Conservation (phyloP, 64 coral and sea anemone species). For the Montipora capricornis region DNA sequence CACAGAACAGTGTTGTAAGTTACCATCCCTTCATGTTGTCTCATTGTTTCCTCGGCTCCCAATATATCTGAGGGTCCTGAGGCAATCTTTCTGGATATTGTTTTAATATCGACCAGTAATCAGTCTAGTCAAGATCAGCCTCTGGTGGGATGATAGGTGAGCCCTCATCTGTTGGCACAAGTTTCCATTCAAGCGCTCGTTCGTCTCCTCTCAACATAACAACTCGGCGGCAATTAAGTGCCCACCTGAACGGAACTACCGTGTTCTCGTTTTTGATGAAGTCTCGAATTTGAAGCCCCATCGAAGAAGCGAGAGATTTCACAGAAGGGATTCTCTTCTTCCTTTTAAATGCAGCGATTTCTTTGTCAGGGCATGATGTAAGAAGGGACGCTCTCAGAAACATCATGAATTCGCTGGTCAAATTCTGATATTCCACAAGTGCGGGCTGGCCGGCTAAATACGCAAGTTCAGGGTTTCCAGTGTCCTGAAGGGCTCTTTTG, state of each 20-base stretch:
- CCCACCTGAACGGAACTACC: constrained; percentile 45
- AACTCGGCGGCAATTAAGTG: constrained; percentile 19
- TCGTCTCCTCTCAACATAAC: constrained; percentile 18
- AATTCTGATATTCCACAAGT: constrained; percentile 1
- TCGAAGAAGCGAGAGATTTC: background rate
- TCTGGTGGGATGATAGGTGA: no score
- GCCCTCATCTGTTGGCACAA: background rate
- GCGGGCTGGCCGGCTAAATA: background rate
- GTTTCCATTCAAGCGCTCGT: constrained; percentile 53
- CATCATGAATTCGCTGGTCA: background rate
- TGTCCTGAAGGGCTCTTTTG: constrained; percentile 21
- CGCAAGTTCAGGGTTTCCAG: background rate
- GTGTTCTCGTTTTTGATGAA: constrained; percentile 31
- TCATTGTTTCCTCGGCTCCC: no score
- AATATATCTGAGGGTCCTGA: no score
- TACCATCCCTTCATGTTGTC: no score
- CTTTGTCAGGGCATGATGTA: background rate
- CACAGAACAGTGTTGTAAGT: no score
- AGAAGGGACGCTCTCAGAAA: background rate
- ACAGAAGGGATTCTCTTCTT: constrained; percentile 8
- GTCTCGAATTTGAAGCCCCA: constrained; percentile 45
- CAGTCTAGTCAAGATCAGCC: no score
- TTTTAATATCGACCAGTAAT: no score
- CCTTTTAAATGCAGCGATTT: background rate
- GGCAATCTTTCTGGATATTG: no score